phyloP scores from a whole-genome alignment of 2,888 invertebrate species.

The Buathra laborator region DNA sequence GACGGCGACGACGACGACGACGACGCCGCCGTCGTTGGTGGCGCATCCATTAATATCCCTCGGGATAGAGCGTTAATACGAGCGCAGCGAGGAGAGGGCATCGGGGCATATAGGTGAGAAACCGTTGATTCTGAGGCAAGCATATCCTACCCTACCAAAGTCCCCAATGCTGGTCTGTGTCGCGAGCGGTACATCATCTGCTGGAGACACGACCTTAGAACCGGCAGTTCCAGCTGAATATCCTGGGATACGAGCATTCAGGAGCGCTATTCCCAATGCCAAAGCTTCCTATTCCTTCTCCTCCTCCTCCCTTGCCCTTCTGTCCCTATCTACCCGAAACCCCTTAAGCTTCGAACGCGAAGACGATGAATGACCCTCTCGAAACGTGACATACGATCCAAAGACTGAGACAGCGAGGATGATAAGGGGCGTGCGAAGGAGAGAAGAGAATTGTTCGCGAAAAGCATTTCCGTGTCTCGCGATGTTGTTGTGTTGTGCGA shows the following conservation, averaged over 20 bases:
- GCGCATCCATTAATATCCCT: conserved; percentile 80
- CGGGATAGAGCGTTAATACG: conserved; percentile 73
- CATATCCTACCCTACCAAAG: conserved; percentile 31
- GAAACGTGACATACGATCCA: conserved; percentile 58
- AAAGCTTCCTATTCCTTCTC: conserved; percentile 29
- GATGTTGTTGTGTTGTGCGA: not conserved
- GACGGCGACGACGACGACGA: conserved; percentile 8
- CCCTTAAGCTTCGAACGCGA: conserved; percentile 46
- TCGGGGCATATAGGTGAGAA: conserved; percentile 9
- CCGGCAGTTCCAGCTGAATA: conserved; percentile 62
- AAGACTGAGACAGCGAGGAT: conserved; percentile 36
- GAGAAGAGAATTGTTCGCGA: not conserved
- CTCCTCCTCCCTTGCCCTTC: not conserved
- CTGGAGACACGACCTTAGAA: conserved; percentile 75
- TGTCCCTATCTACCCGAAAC: not conserved
- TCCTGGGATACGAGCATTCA: conserved; percentile 54
- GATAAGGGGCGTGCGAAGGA: conserved; percentile 8
- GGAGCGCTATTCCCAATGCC: conserved; percentile 43
- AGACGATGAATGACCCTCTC: conserved; percentile 62
- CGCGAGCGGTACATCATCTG: conserved; percentile 79
- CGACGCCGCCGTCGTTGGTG: conserved; percentile 43
- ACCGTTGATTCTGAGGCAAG: conserved; percentile 25
- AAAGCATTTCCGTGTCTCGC: conserved; percentile 3
- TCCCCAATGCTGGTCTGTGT: conserved; percentile 56
- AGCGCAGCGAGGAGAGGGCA: conserved; percentile 51